phyloP scores from a whole-genome alignment of 1,140 invertebrate species.

The Hestina assimilis region DNA sequence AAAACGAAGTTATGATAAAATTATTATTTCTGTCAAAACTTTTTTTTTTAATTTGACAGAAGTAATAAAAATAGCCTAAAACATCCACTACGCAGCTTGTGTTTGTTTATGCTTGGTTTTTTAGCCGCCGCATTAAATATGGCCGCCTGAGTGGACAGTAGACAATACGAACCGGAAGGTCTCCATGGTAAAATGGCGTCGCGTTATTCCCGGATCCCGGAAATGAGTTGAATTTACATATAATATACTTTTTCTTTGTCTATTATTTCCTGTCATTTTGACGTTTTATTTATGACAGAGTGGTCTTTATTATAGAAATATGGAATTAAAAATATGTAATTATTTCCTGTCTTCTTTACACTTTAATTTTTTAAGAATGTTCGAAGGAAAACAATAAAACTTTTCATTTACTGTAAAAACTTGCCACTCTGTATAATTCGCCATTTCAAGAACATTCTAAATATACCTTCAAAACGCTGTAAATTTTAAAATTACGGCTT shows the following conservation, averaged over 20 bases:
- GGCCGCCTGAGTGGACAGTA: constrained; percentile 16
- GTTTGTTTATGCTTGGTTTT: constrained; percentile 58
- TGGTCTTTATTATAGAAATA: too few relatives aligned
- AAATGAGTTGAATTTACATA: constrained; percentile 1
- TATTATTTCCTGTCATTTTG: neutral
- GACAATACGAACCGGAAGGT: neutral
- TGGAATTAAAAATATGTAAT: too few relatives aligned
- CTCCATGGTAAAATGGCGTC: constrained; percentile 27
- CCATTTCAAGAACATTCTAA: too few relatives aligned
- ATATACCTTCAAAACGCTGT: too few relatives aligned
- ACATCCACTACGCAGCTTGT: constrained; percentile 57
- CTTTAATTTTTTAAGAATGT: too few relatives aligned
- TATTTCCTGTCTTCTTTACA: too few relatives aligned
- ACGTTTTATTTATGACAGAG: too few relatives aligned
- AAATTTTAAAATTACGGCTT: too few relatives aligned
- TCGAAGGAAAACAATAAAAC: too few relatives aligned
- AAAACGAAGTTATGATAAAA: neutral
- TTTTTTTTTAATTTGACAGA: constrained; percentile 14
- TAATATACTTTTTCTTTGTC: neutral
- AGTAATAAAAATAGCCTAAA: constrained; percentile 15
- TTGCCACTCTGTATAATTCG: too few relatives aligned
- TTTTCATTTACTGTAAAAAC: too few relatives aligned
- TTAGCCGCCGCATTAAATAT: constrained; percentile 36
- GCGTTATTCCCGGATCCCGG: constrained; percentile 1
- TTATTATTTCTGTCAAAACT: constrained; percentile 8